Base-by-base conservation (phyloP, 2,113 vertebrate species). In the Chascanopsetta lugubris region DNA sequence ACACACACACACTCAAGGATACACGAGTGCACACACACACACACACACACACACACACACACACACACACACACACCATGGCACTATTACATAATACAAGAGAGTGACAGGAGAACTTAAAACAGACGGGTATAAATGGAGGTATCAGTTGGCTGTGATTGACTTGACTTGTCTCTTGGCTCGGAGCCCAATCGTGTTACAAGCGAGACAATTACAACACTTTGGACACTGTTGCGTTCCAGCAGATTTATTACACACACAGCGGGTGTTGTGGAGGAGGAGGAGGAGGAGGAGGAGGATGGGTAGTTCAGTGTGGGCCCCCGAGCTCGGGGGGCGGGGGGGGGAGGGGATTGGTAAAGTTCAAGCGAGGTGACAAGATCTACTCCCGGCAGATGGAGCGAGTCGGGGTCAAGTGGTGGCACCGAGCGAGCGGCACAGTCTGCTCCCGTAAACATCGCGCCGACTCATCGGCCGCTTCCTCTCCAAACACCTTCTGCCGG, bases 301-400 rank as follows among this genome's bases (percentile, higher is more conserved):
- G 59, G 34, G 36, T 51, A 8, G 10, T 47, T 51, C 29, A 13
- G 45, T 6, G 22, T 20, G 57, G 43, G 53, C 61, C 43, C 61
- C 43, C 2, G 1, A 54, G 27, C 22, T 36, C 49, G 30, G 48
- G 25, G n/a, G n/a, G n/a, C n/a, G n/a, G n/a, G n/a, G n/a, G n/a
- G n/a, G n/a, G n/a, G n/a, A n/a, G n/a, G n/a, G 50, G 68, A 78
- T 72, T 51, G 21, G 49, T 65, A 38, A 65, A 70, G 87, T 84
- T 84, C 76, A 85, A 53, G 46, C 6, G 0, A 68, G 72, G 75
- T 59, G 77, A 89, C 40, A 5, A 60, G 73, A 74, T 78, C 77
- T 70, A 47, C 60, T 79, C 43, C n/a, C 46, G 54, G 61, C 66
- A 60, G 74, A 59, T 68, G 50, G 69, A 48, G 51, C 62, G 30